Percentiles rank a stretch among this genome's conserved stretches.
phyloP scores from a whole-genome alignment of 2,888 invertebrate species.

The Brassicogethes aeneus region DNA sequence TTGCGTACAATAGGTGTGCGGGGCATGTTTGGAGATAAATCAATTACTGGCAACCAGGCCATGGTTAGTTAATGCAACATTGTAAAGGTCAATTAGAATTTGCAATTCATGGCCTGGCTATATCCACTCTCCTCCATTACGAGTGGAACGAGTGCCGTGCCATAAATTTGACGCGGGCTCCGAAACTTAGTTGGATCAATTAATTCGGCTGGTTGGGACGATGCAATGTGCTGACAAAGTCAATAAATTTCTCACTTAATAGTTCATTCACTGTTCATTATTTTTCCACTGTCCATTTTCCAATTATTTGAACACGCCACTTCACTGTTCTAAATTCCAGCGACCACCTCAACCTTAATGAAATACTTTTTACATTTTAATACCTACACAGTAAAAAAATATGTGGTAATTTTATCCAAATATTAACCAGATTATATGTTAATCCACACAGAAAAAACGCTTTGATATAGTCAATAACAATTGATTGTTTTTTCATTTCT shows the following conservation, averaged over 20 bases:
- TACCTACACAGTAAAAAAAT: too few relatives aligned
- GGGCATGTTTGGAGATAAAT: slow-evolving; percentile 32
- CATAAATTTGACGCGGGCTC: slow-evolving; percentile 29
- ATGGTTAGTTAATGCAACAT: slow-evolving; percentile 27
- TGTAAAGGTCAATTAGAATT: slow-evolving; percentile 29
- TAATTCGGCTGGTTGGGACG: slow-evolving; percentile 29
- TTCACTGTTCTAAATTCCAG: slow-evolving; percentile 21
- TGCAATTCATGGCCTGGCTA: slow-evolving; percentile 25
- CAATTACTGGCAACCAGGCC: slow-evolving; percentile 31
- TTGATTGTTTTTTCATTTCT: too few relatives aligned
- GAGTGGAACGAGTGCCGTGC: slow-evolving; percentile 12
- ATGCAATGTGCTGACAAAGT: slow-evolving; percentile 30
- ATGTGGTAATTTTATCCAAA: too few relatives aligned
- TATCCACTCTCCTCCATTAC: background rate
- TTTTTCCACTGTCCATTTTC: slow-evolving; percentile 18
- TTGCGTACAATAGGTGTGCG: slow-evolving; percentile 30
- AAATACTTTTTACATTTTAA: too few relatives aligned
- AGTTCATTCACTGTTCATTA: slow-evolving; percentile 23
- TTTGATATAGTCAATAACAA: too few relatives aligned
- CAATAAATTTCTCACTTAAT: slow-evolving; percentile 30
- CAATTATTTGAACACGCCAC: slow-evolving; percentile 23
- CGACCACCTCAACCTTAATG: too few relatives aligned
- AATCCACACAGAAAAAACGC: too few relatives aligned
- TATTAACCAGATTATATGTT: too few relatives aligned
- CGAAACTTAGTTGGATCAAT: slow-evolving; percentile 33